Conservation (phyloP, 2,797 vertebrate genomes). For the Hylomyscus alleni region DNA sequence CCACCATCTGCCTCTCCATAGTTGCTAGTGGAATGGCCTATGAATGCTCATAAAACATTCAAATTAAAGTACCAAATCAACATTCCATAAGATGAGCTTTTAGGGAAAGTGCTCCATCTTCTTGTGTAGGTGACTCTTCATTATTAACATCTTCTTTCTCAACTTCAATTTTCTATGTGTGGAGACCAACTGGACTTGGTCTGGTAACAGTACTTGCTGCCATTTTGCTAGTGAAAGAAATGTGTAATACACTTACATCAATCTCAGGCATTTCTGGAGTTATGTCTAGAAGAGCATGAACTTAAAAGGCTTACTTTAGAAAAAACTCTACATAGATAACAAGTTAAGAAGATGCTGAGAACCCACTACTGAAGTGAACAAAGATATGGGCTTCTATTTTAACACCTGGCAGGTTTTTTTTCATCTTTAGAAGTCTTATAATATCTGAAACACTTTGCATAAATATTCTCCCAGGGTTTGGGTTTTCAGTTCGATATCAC, state of each 20-base stretch:
- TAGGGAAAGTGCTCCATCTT: background rate
- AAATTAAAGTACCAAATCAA: background rate
- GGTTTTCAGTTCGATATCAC: background rate
- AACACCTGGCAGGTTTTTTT: background rate
- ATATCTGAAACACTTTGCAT: background rate
- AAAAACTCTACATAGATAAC: background rate
- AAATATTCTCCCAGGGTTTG: background rate
- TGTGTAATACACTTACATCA: background rate
- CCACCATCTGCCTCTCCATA: background rate
- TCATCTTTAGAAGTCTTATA: background rate
- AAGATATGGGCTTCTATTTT: background rate
- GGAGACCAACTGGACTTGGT: background rate
- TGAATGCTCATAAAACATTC: background rate
- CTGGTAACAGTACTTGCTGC: background rate
- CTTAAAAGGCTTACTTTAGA: background rate
- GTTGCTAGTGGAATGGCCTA: background rate
- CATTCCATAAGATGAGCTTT: background rate
- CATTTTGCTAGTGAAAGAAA: background rate
- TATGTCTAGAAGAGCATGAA: background rate
- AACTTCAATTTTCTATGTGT: background rate
- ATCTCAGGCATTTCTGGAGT: background rate
- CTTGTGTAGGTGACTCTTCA: background rate
- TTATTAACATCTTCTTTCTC: background rate
- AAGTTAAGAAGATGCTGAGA: constrained; percentile 24
- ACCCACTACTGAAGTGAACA: background rate